Base-by-base conservation (phyloP, 2,888 invertebrate genomes). In the Calameuta pallipes region DNA sequence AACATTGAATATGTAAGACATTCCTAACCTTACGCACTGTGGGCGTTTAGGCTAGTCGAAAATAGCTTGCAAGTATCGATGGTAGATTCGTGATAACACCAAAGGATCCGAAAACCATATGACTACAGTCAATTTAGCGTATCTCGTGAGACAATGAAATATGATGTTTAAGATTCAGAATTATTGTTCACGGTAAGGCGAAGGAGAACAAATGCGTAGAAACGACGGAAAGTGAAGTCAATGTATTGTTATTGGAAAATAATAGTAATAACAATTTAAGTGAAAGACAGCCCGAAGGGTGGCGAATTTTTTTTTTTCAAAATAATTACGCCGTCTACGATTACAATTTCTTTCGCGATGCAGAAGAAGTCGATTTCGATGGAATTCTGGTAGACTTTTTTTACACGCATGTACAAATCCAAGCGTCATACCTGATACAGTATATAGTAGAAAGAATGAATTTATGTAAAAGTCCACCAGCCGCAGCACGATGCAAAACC, bases 1-100 rank as follows among this genome's bases (percentile, higher is more conserved):
- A 31, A 34, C 31, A 31, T 71, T 34, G 71, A 71, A 71, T 34
- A 34, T 71, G 71, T 31, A 34, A 30, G 71, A 34, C 31, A 71
- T 71, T 31, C 30, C 31, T 71, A 71, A 71, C 71, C 71, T 71
- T 71, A 31, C 71, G 11, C 71, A 71, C 71, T 31, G 56, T 56
- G 23, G 56, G 56, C 56, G 56, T 56, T 56, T 56, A 56, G 9
- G 56, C 2, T 23, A 56, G 56, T 56, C 56, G 9, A 56, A 23
- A 56, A 23, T 56, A 23, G 6, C 23, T 56, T 56, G 56, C 9
- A 56, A 23, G 56, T 56, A 2, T 56, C 23, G 9, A 56, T 56
- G 23, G 23, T 56, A 56, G 9, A 23, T 56, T 23, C 23, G 23
- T 56, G 56, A 23, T 23, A 9, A 23, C 23, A 9, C 23, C 6